Conservation (phyloP, 2,888 invertebrate genomes). For the Drosophila falleni region DNA sequence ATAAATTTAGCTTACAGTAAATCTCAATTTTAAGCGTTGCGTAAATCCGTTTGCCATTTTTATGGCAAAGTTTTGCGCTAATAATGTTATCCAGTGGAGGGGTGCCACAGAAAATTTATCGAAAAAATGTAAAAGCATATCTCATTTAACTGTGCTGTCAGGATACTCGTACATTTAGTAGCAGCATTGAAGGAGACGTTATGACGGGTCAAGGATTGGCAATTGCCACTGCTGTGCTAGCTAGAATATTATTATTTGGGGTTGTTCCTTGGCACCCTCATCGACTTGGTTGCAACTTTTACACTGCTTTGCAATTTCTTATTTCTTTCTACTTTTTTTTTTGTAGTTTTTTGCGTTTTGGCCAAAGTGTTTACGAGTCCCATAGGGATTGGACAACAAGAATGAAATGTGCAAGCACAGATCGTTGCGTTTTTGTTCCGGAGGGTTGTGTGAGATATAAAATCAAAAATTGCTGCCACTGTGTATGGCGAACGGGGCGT, state of each 20-base stretch:
- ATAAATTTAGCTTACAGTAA: slow-evolving; percentile 65
- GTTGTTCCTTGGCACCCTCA: slow-evolving; percentile 3
- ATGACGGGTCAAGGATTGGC: slow-evolving; percentile 82
- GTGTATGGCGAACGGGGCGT: slow-evolving; percentile 33
- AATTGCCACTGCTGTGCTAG: slow-evolving; percentile 37
- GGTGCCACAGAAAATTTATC: slow-evolving; percentile 52
- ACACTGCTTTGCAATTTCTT: slow-evolving; percentile 11
- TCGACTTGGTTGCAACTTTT: slow-evolving; percentile 24
- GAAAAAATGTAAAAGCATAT: slow-evolving; percentile 70
- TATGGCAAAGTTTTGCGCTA: slow-evolving; percentile 65
- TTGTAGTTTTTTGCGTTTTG: slow-evolving; percentile 29
- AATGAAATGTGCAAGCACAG: slow-evolving; percentile 64
- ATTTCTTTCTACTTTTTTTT: background rate
- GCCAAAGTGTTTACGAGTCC: slow-evolving; percentile 66
- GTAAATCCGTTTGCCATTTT: slow-evolving; percentile 68
- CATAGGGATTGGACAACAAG: slow-evolving; percentile 60
- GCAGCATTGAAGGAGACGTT: slow-evolving; percentile 51
- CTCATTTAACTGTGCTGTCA: slow-evolving; percentile 69
- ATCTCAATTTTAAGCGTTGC: slow-evolving; percentile 69
- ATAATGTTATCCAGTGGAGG: slow-evolving; percentile 66
- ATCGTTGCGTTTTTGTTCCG: slow-evolving; percentile 44
- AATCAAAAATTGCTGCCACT: slow-evolving; percentile 60
- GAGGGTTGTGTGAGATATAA: slow-evolving; percentile 43
- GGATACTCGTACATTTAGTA: background rate
- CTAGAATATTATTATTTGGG: slow-evolving; percentile 25